These are phyloP conservation scores for Lepas anatifera DNA, from an alignment of 2,888 invertebrate genomes.

Conservation along the genomic window DNA sequence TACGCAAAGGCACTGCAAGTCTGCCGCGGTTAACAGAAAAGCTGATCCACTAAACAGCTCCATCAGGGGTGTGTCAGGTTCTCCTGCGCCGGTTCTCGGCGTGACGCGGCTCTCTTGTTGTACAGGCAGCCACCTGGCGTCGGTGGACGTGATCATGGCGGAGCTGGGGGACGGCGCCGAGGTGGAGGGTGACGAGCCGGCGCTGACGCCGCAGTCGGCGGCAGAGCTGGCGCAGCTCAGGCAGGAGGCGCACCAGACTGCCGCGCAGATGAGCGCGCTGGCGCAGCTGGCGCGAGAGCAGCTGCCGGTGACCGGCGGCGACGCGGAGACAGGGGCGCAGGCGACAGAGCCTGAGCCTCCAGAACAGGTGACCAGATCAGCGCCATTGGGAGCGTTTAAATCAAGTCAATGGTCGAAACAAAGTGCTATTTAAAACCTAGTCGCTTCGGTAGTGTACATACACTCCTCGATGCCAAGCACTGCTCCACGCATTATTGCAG, in stretches of 20 bases:
- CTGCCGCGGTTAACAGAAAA: too few relatives aligned
- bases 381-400: neutral
- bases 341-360: neutral
- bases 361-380: neutral
- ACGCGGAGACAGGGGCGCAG: neutral
- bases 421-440: too few relatives aligned
- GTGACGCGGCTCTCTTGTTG: too few relatives aligned
- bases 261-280: neutral
- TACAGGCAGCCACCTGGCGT: conserved; percentile 26
- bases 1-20: too few relatives aligned
- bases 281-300: neutral
- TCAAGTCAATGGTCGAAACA: too few relatives aligned
- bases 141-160: conserved; percentile 26
- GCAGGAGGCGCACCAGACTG: neutral
- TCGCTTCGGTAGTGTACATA: too few relatives aligned
- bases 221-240: conserved; percentile 26
- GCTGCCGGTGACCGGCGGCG: too few relatives aligned
- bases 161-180: conserved; percentile 32
- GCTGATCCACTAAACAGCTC: too few relatives aligned
- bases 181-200: conserved; percentile 34
- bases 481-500: too few relatives aligned
- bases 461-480: too few relatives aligned
- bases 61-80: too few relatives aligned
- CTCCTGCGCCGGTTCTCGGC: too few relatives aligned
- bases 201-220: conserved; percentile 24